These are phyloP conservation scores for Dasypus novemcinctus DNA, from an alignment of 2,113 vertebrate genomes.

Conservation along the genomic window DNA sequence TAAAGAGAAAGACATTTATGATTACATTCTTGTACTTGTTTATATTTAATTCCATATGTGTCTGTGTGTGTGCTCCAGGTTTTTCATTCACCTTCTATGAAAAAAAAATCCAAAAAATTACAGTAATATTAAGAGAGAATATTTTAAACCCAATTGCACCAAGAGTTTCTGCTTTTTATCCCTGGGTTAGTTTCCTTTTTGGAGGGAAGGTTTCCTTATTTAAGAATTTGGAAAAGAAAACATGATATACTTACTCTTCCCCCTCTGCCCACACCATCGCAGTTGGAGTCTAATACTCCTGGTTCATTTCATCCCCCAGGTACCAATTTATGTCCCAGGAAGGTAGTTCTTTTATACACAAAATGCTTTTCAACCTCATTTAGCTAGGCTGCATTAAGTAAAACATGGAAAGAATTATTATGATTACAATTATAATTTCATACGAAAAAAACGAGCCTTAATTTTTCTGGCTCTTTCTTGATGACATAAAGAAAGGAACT, in stretches of 20 bases:
- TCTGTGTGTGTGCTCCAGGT: background rate
- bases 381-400: background rate
- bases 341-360: background rate
- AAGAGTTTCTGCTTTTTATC: background rate
- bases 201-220: background rate
- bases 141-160: background rate
- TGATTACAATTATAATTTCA: conserved; percentile 44
- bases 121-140: background rate
- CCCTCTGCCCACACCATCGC: background rate
- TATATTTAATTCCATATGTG: background rate
- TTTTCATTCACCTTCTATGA: background rate
- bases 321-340: background rate
- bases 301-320: background rate
- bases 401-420: conserved; percentile 27
- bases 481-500: conserved; percentile 9
- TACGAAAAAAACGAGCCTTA: background rate
- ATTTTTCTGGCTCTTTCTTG: background rate
- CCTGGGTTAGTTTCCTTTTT: background rate
- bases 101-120: background rate
- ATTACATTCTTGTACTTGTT: conserved; percentile 20
- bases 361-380: conserved; percentile 38
- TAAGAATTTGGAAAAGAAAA: conserved; percentile 41
- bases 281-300: background rate
- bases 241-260: background rate
- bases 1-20: conserved; percentile 28